Percentiles rank a stretch among this genome's conserved stretches.
Conservation (phyloP, 2,888 invertebrate species). For the Salticus scenicus region DNA sequence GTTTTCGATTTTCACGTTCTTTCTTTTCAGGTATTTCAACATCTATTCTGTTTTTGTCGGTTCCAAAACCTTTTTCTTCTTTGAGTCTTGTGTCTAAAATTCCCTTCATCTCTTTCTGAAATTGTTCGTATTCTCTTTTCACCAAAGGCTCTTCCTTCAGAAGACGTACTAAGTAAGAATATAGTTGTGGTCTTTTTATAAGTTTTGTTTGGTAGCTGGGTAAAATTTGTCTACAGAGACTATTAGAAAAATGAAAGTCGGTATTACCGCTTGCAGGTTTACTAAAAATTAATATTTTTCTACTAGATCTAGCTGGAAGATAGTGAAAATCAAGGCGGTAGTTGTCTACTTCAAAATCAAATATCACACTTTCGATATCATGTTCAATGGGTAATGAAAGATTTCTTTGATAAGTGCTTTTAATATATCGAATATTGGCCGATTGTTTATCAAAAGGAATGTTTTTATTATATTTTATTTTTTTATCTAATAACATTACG, state of each 20-base stretch:
- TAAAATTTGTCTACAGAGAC: slow-evolving; percentile 30
- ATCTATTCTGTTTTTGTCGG: background rate
- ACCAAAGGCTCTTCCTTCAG: slow-evolving; percentile 23
- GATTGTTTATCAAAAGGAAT: background rate
- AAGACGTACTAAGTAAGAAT: slow-evolving; percentile 22
- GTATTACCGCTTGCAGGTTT: slow-evolving; percentile 38
- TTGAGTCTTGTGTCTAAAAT: slow-evolving; percentile 18
- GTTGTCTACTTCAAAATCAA: slow-evolving; percentile 22
- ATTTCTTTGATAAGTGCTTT: slow-evolving; percentile 21
- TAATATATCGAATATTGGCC: slow-evolving; percentile 13
- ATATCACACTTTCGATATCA: slow-evolving; percentile 33
- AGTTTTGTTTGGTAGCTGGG: slow-evolving; percentile 16
- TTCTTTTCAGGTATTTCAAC: background rate
- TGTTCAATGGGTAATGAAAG: background rate
- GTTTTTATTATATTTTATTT: background rate
- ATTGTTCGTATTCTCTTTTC: slow-evolving; percentile 1
- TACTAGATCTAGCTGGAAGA: slow-evolving; percentile 6
- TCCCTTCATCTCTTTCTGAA: slow-evolving; percentile 31
- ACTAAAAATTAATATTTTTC: slow-evolving; percentile 35
- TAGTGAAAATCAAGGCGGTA: slow-evolving; percentile 45
- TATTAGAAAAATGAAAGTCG: slow-evolving; percentile 28
- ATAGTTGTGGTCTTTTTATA: slow-evolving; percentile 22
- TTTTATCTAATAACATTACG: slow-evolving; percentile 26
- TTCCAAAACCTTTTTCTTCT: slow-evolving; percentile 11
- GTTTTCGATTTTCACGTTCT: background rate